These are phyloP conservation scores for Parazoanthus darwini DNA, from an alignment of 92 coral and sea anemone genomes.

Conservation along the genomic window DNA sequence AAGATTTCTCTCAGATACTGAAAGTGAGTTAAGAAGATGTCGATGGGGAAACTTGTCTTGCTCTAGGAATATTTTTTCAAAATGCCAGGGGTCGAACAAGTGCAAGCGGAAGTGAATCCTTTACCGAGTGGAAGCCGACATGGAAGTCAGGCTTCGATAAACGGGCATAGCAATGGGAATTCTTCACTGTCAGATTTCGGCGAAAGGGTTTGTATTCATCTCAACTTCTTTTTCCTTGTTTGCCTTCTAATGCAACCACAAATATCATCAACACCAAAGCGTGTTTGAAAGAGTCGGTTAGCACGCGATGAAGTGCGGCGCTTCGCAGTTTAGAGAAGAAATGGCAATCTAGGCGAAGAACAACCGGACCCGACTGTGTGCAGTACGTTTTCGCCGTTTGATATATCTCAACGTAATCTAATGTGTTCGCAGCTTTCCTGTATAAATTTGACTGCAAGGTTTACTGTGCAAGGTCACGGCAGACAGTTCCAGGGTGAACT, in stretches of 20 bases:
- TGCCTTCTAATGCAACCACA: constrained; percentile 1
- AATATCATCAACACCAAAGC: constrained; percentile 6
- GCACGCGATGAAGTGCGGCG: not conserved
- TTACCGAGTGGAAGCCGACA: constrained; percentile 29
- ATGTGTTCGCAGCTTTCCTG: not conserved
- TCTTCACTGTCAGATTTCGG: constrained; percentile 18
- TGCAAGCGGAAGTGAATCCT: constrained; percentile 20
- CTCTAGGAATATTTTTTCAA: not conserved
- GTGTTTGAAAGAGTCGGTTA: constrained; percentile 9
- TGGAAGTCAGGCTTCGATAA: constrained; percentile 30
- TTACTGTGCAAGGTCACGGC: not conserved
- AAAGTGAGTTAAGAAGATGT: constrained; percentile 5
- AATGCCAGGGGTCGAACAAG: constrained; percentile 36
- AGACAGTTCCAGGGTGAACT: not conserved
- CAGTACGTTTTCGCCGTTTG: not conserved
- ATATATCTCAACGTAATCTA: not conserved
- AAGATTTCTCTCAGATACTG: not conserved
- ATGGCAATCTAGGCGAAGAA: not conserved
- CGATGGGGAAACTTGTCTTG: not conserved
- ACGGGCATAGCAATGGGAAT: not conserved
- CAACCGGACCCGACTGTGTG: not conserved
- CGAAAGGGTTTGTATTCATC: constrained; percentile 23
- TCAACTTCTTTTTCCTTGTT: not conserved
- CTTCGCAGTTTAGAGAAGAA: not conserved
- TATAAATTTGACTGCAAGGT: not conserved